Base-by-base conservation (phyloP, 2,888 invertebrate species). In the Prosapia bicincta region DNA sequence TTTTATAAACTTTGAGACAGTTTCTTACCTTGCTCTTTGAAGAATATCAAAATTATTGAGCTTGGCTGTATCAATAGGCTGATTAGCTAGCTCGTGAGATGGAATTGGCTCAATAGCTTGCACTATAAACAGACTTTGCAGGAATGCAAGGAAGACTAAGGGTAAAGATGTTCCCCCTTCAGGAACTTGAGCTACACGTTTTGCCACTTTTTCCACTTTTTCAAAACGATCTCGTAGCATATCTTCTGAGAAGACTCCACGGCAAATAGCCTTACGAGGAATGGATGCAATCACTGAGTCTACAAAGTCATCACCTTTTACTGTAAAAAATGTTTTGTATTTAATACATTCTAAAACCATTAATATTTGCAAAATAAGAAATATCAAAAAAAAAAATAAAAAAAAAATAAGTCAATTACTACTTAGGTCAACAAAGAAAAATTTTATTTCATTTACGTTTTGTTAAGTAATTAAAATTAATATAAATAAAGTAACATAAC, bases 221-320 rank as follows among this genome's bases (percentile, higher is more conserved):
- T 94, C 85, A 84, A 98, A 99, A 79, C 95, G 89, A 80, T 95
- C 94, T 76, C 93, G 89, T 30, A 99, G 87, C 7, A 93, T 91
- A 81, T 93, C 93, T 85, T 98, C 97, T 0, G 97, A 95, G 84
- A 90, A 94, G 25, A 98, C 93, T 6, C 98, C 98, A 71, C 93
- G 88, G 26, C 90, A 88, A n/a, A 90, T 86, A 0, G 94, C 95
- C 79, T 92, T 92, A 25, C 88, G 84, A 0, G 97, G 94, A 80
- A 99, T 92, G 72, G 93, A 91, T 75, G 90, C 87, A 65, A 97
- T 83, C 1, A 98, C 91, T 0, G 92, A 90, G 65, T 88, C 86
- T 0, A 98, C 96, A 80, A 98, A 88, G 76, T 91, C 91, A 85
- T 98, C 97, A 71, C 89, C 89, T 82, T 90, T 88, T 80, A 89